Percentiles rank a stretch among this genome's conserved stretches.
Evolutionary conservation across 2,113 vertebrate genomes (phyloP).

Genomic region (Copsychus sechellarum): DNA sequence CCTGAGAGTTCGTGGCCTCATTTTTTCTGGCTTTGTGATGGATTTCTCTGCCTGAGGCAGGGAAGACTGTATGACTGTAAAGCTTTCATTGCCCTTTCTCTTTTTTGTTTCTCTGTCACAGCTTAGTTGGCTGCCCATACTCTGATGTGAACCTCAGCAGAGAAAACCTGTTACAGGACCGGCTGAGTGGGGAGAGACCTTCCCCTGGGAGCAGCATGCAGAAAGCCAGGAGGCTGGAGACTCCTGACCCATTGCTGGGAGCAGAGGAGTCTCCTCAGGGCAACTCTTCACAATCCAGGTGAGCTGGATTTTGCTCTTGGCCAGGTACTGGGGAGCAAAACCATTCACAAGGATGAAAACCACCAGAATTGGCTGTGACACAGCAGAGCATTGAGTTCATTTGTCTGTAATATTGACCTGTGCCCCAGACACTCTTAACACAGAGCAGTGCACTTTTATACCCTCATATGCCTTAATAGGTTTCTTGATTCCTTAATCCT

Average conservation of each 20-base stretch:
- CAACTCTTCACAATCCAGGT: conserved; percentile 75
- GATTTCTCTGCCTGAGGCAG: not conserved
- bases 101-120: conserved; percentile 11
- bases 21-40: not conserved
- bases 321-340: not conserved
- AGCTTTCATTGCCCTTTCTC: not conserved
- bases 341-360: not conserved
- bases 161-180: conserved; percentile 82
- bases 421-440: conserved; percentile 19
- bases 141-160: conserved; percentile 86
- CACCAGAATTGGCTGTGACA: not conserved
- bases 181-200: conserved; percentile 82
- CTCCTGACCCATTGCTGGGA: not conserved
- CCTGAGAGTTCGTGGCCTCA: not conserved
- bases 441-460: not conserved
- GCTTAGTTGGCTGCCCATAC: conserved; percentile 87
- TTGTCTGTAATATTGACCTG: not conserved
- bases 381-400: not conserved
- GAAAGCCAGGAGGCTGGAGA: conserved; percentile 66
- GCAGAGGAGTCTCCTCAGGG: conserved; percentile 37
- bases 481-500: conserved; percentile 57
- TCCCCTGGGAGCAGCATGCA: conserved; percentile 58
- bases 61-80: not conserved
- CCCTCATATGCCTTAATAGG: conserved; percentile 9
- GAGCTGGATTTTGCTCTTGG: not conserved